These are phyloP conservation scores for Melanostigma gelatinosum DNA, from an alignment of 2,113 vertebrate species.

Conservation along the genomic window DNA sequence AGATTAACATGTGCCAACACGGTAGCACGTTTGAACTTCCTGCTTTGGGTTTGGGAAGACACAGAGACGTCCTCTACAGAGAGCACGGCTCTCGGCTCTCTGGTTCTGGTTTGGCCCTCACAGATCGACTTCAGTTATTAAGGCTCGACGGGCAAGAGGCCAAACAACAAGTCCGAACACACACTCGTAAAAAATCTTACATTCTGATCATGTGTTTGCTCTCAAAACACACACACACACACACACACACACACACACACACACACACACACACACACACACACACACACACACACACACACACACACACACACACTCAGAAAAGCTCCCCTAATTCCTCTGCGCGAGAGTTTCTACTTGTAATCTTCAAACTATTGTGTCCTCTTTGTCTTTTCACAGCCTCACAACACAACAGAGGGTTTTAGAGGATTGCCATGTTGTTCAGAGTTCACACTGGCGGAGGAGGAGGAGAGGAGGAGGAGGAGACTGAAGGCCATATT, in stretches of 20 bases:
- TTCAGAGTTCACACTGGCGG: constrained; percentile 41
- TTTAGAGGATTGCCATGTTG: constrained; percentile 30
- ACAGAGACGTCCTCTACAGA: too few species aligned
- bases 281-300: constrained; percentile 58
- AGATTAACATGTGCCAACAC: not conserved
- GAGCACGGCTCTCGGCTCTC: too few species aligned
- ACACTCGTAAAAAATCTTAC: constrained; percentile 68
- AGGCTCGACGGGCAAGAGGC: constrained; percentile 83
- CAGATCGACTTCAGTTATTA: constrained; percentile 78
- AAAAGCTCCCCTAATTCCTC: constrained; percentile 71
- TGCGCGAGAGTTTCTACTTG: constrained; percentile 56
- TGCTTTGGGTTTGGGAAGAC: not conserved
- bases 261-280: constrained; percentile 31
- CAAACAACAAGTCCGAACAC: constrained; percentile 79
- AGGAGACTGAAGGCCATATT: constrained; percentile 50
- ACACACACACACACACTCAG: constrained; percentile 48
- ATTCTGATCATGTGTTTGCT: constrained; percentile 67
- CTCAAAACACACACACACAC: constrained; percentile 66
- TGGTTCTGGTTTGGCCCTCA: constrained; percentile 61
- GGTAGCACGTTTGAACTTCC: not conserved
- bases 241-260: constrained; percentile 33
- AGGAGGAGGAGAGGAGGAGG: not conserved
- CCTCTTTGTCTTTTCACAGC: constrained; percentile 72
- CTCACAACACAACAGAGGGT: constrained; percentile 59
- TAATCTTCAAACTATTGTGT: constrained; percentile 61